phyloP scores from a whole-genome alignment of 2,888 invertebrate genomes.

The Amiota communis region DNA sequence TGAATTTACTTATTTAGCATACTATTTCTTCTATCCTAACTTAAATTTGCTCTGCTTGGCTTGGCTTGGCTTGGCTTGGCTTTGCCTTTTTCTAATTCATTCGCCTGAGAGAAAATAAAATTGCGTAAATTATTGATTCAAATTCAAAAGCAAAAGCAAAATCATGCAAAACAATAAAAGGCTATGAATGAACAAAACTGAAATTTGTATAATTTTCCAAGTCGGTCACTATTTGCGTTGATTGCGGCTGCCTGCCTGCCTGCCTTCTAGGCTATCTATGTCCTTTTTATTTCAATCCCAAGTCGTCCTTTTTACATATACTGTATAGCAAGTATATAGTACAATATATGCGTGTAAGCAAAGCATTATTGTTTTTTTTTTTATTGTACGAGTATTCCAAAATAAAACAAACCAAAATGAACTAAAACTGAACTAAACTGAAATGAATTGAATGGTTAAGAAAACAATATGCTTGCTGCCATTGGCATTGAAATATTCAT shows the following conservation, averaged over 20 bases:
- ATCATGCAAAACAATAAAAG: slow-evolving; percentile 42
- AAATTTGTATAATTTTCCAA: slow-evolving; percentile 9
- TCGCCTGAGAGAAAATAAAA: slow-evolving; percentile 49
- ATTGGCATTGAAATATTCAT: slow-evolving; percentile 48
- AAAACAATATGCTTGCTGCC: slow-evolving; percentile 18
- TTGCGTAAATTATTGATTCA: slow-evolving; percentile 66
- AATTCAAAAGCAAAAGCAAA: slow-evolving; percentile 46
- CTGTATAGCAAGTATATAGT: no score
- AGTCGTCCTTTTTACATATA: no score
- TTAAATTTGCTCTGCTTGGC: neutral
- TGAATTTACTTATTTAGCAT: neutral
- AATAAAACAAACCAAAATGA: neutral
- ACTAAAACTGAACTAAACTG: slow-evolving; percentile 1
- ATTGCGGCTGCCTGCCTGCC: slow-evolving; percentile 21
- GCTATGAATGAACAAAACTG: slow-evolving; percentile 19
- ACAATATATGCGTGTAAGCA: neutral
- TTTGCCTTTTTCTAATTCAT: neutral
- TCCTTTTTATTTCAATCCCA: no score
- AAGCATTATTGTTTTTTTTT: neutral
- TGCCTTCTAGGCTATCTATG: no score
- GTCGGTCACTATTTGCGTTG: slow-evolving; percentile 22
- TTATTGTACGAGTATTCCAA: neutral
- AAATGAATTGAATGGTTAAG: neutral
- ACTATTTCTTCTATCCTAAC: neutral
- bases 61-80: neutral